phyloP scores from a whole-genome alignment of 2,797 vertebrate genomes.

The Peromyscus attwateri region DNA sequence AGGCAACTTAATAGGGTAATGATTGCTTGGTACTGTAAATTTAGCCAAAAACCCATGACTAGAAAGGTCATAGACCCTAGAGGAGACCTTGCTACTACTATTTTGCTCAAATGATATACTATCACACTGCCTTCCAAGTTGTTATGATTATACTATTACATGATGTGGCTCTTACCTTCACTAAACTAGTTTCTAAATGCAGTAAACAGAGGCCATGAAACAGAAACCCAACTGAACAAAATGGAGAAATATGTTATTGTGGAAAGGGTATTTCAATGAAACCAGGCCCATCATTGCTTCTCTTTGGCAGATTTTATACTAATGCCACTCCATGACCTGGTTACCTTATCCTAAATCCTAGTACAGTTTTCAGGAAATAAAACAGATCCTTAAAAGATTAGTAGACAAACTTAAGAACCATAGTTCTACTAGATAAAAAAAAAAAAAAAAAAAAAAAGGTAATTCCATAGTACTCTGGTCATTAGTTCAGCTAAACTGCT shows the following conservation, averaged over 20 bases:
- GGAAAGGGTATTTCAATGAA: not conserved
- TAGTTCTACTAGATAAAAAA: not conserved
- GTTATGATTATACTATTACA: too few species aligned
- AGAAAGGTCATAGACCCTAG: not conserved
- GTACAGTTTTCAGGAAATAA: not conserved
- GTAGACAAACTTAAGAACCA: not conserved
- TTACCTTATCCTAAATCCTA: not conserved
- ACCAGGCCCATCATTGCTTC: too few species aligned
- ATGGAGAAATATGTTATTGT: not conserved
- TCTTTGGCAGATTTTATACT: not conserved
- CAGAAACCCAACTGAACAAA: not conserved
- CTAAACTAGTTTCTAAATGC: not conserved
- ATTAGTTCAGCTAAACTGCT: not conserved
- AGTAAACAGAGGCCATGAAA: not conserved
- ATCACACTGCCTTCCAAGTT: not conserved
- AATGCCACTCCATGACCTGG: not conserved
- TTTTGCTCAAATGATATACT: not conserved
- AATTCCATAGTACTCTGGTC: not conserved
- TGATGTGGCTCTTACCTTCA: not conserved
- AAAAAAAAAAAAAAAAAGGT: not conserved
- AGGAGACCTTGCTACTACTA: not conserved
- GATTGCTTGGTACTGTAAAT: not conserved
- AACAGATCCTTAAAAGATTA: not conserved
- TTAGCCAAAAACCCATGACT: not conserved
- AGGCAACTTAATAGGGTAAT: not conserved